phyloP scores from a whole-genome alignment of 2,888 invertebrate species.

The Limnephilus lunatus region DNA sequence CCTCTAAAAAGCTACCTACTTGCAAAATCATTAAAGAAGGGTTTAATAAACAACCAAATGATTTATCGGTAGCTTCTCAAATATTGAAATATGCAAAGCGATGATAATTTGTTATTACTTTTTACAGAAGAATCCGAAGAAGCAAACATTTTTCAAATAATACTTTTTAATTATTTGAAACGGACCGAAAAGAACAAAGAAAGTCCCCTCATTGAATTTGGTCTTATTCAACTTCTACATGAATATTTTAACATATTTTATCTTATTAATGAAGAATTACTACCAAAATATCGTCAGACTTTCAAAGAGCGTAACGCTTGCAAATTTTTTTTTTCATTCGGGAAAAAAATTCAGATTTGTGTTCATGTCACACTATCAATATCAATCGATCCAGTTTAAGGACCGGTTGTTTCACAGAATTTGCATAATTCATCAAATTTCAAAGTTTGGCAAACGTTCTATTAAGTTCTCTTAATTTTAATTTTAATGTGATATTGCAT shows the following conservation, averaged over 20 bases:
- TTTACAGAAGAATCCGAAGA: background rate
- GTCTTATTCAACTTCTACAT: constrained; percentile 4
- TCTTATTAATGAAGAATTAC: constrained; percentile 15
- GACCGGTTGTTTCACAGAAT: no score
- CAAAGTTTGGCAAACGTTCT: no score
- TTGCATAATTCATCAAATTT: no score
- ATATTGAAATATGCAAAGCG: background rate
- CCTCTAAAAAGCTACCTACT: background rate
- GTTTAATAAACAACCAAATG: background rate
- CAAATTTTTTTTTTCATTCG: background rate
- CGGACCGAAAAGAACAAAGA: background rate
- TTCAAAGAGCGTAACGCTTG: background rate
- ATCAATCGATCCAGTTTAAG: no score
- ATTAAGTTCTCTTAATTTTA: no score
- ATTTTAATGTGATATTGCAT: no score
- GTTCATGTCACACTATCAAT: no score
- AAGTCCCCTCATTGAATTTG: background rate
- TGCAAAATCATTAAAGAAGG: no score
- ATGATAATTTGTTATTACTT: background rate
- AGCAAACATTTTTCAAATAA: background rate
- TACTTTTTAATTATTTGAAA: background rate
- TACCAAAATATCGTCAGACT: background rate
- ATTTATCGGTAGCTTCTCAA: background rate
- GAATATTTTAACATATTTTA: constrained; percentile 35
- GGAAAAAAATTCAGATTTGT: background rate